Evolutionary conservation across 1,140 invertebrate species (phyloP).

Genomic region (Drosophila kanapiae): DNA sequence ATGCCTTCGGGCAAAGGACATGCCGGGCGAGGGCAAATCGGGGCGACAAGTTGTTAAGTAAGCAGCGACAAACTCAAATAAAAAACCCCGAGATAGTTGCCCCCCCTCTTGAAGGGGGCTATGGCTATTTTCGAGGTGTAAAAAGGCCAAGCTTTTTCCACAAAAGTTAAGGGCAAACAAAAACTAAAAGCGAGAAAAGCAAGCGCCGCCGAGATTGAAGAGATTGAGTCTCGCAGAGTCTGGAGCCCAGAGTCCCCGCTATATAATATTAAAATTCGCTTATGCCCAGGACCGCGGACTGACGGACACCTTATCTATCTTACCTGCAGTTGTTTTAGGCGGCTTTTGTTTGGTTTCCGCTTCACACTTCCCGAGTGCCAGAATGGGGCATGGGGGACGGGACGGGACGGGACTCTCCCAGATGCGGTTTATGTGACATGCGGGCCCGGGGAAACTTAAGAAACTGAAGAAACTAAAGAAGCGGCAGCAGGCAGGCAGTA

Average conservation of each 20-base stretch:
- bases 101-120: background rate
- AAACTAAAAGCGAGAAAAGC: slow-evolving; percentile 66
- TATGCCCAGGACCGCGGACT: slow-evolving; percentile 34
- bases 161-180: slow-evolving; percentile 43
- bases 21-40: slow-evolving; percentile 7
- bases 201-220: slow-evolving; percentile 65
- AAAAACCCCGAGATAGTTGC: slow-evolving; percentile 41
- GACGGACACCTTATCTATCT: slow-evolving; percentile 51
- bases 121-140: slow-evolving; percentile 47
- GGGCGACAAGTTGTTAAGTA: slow-evolving; percentile 82
- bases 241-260: slow-evolving; percentile 16
- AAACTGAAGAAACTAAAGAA: slow-evolving; percentile 38
- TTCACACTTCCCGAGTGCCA: slow-evolving; percentile 71
- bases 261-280: slow-evolving; percentile 80
- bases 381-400: background rate
- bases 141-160: slow-evolving; percentile 69
- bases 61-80: slow-evolving; percentile 79
- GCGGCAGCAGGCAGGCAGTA: slow-evolving; percentile 37
- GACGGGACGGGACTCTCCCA: slow-evolving; percentile 17
- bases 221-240: slow-evolving; percentile 24
- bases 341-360: slow-evolving; percentile 83
- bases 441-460: slow-evolving; percentile 61
- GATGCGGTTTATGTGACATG: slow-evolving; percentile 81
- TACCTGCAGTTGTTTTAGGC: slow-evolving; percentile 80
- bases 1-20: slow-evolving; percentile 70